Evolutionary conservation across 2,888 invertebrate genomes (phyloP), one percentile per base, ranked within the genome.

Genomic region (Scaptomyza flava): DNA sequence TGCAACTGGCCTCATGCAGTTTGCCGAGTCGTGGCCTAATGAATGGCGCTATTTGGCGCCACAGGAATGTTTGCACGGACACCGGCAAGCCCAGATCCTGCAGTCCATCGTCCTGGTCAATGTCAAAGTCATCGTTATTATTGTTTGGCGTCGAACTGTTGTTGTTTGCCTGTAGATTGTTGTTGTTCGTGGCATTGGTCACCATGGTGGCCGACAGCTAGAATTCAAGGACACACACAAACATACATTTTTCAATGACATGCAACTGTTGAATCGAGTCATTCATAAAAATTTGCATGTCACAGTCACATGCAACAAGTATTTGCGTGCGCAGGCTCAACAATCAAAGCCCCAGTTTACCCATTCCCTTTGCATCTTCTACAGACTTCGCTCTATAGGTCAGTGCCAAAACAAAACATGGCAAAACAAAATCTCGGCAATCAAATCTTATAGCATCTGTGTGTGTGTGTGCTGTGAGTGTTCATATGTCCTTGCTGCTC

Each of bases 1-100:
- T 96, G 93, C 99, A 98, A 67, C 98, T 96, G 27, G 99, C 97
- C 93, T 99, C 99, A 91, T 99, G 99, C 36, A 98, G 94, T 93
- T 98, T 99, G 79, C 98, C 98, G 73, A 98, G 94, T 92, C 98
- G 97, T 11, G 98, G 98, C 79, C 98, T 94, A 64, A 99, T 97
- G 91, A 99, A 99, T 11, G 99, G 99, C 75, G 99, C 98, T 73
- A 98, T 97, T 93, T 99, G 98, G 84, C 97, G 94, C 99, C 99
- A 99, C 69, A 99, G 94, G 93, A 98, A 99, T 87, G 98, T 96
- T 93, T 99, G 99, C 67, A 99, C 97, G 1, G 99, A 97, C 72
- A 99, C 96, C 1, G 99, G 99, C 70, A 99, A 93, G 60, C 95
- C 94, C 89, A 96, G 95, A 87, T 97, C 97, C 77, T 94, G 94